These are phyloP conservation scores for Pandion haliaetus DNA, from an alignment of 2,113 vertebrate species.

Conservation along the genomic window DNA sequence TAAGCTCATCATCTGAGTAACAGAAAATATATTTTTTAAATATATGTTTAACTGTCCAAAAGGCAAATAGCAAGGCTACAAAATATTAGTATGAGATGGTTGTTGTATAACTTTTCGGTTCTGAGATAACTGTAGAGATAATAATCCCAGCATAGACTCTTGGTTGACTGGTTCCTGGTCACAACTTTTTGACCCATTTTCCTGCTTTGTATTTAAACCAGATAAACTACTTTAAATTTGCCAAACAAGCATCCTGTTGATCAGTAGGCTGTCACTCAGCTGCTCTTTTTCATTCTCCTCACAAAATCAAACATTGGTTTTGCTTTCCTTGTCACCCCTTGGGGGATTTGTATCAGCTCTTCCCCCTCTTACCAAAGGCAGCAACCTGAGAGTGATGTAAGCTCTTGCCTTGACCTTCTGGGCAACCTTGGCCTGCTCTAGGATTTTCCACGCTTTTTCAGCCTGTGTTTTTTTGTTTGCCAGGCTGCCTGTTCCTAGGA, in stretches of 20 bases:
- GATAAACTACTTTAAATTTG: not conserved
- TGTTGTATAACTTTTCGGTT: not conserved
- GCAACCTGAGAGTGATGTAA: not conserved
- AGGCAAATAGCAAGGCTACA: not conserved
- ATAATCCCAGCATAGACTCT: not conserved
- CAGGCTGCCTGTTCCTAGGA: not conserved
- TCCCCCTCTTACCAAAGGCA: not conserved
- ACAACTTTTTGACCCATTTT: not conserved
- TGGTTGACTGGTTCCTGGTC: not conserved
- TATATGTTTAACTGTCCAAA: not conserved
- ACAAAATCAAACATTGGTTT: not conserved
- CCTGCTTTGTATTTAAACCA: not conserved
- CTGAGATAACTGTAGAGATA: not conserved
- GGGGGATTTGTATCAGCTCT: fast-evolving
- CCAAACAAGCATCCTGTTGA: not conserved
- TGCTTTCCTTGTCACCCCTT: not conserved
- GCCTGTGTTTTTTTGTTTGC: not conserved
- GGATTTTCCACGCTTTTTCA: not conserved
- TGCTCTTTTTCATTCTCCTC: not conserved
- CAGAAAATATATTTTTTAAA: not conserved
- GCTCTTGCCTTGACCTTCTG: not conserved
- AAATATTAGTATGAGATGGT: not conserved
- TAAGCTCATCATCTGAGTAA: not conserved
- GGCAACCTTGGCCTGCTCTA: not conserved
- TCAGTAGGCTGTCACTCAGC: not conserved